Conservation (phyloP, 2,797 vertebrate genomes). For the Lemur catta region DNA sequence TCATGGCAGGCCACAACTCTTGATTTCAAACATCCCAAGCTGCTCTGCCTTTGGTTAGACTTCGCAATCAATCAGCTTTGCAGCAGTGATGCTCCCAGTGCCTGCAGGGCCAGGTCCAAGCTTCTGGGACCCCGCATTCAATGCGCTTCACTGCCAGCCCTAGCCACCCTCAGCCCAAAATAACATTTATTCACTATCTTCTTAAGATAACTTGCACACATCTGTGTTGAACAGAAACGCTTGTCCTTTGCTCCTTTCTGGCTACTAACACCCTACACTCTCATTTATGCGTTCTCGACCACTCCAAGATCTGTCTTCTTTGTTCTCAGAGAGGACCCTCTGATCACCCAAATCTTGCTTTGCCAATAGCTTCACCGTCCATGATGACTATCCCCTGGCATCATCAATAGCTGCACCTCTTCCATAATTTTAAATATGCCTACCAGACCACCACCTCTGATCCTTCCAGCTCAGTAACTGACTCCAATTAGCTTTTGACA, state of each 20-base stretch:
- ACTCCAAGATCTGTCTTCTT: background rate
- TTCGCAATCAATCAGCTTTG: background rate
- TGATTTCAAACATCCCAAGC: background rate
- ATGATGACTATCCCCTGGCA: background rate
- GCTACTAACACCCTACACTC: background rate
- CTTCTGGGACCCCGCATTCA: background rate
- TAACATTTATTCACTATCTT: background rate
- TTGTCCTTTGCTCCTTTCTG: background rate
- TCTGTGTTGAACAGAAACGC: background rate
- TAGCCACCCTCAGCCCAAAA: background rate
- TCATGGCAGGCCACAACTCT: background rate
- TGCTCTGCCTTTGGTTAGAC: background rate
- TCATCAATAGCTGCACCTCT: background rate
- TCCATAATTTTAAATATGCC: background rate
- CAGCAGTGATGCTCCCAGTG: background rate
- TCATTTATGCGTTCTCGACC: background rate
- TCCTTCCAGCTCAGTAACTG: background rate
- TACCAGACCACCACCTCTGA: background rate
- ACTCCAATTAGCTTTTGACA: background rate
- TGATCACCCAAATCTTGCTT: background rate
- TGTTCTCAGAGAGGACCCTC: background rate
- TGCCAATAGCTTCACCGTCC: background rate
- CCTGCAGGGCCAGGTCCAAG: background rate
- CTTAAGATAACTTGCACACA: background rate
- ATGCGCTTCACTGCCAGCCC: background rate